Evolutionary conservation across 2,888 invertebrate genomes (phyloP).

Genomic region (Aromia moschata): DNA sequence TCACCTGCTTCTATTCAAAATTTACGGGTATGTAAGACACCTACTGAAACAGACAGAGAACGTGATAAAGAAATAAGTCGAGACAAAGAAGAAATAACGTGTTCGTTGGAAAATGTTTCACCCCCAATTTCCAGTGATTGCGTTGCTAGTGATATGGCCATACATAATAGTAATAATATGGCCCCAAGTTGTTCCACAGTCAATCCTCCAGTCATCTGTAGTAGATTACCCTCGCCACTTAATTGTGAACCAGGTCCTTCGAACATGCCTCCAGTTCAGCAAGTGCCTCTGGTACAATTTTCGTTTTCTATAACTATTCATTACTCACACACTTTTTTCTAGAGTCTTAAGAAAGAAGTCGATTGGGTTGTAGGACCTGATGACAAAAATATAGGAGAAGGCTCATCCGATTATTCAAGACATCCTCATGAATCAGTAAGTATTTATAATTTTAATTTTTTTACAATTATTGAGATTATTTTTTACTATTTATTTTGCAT

Average conservation of each 20-base stretch:
- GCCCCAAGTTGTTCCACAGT: constrained; percentile 56
- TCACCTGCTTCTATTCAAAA: constrained; percentile 44
- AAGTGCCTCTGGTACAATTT: constrained; percentile 81
- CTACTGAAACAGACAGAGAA: constrained; percentile 38
- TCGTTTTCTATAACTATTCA: constrained; percentile 11
- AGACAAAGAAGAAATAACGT: constrained; percentile 32
- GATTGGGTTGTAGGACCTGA: constrained; percentile 83
- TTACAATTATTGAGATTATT: too few relatives aligned
- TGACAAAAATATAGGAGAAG: constrained; percentile 80
- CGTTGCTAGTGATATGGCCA: constrained; percentile 68
- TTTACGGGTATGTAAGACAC: constrained; percentile 46
- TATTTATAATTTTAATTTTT: too few relatives aligned
- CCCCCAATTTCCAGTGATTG: constrained; percentile 56
- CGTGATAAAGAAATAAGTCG: constrained; percentile 37
- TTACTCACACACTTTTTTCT: constrained; percentile 58
- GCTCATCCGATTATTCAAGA: constrained; percentile 77
- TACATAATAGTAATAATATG: constrained; percentile 59
- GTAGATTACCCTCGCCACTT: constrained; percentile 72
- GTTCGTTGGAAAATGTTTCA: constrained; percentile 50
- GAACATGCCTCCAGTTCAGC: constrained; percentile 85
- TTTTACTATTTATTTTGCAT: too few relatives aligned
- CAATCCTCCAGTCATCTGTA: constrained; percentile 65
- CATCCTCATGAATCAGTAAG: constrained; percentile 87
- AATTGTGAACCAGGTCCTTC: constrained; percentile 82
- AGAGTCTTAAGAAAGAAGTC: constrained; percentile 91